Evolutionary conservation across 2,113 vertebrate species (phyloP).

Genomic region (Carollia perspicillata): DNA sequence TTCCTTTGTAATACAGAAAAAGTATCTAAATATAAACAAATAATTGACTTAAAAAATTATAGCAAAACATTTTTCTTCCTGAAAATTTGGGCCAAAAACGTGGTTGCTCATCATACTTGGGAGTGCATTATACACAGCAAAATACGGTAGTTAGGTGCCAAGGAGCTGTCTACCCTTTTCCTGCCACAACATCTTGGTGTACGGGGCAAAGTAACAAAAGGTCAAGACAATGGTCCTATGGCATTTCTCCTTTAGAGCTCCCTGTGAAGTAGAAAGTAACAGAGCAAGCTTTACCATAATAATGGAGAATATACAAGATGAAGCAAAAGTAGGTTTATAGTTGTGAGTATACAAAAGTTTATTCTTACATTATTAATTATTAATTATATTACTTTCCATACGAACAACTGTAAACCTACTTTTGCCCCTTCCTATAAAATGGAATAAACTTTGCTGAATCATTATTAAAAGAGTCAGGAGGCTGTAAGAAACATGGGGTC

Average conservation of each 20-base stretch:
- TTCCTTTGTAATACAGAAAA: no score
- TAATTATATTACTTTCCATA: neutral
- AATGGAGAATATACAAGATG: neutral
- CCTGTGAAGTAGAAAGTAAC: neutral
- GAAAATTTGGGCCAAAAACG: no score
- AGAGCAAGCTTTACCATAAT: neutral
- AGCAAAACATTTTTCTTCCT: no score
- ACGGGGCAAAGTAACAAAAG: neutral
- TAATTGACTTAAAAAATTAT: no score
- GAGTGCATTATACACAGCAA: no score
- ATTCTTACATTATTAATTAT: neutral
- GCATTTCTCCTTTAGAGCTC: neutral
- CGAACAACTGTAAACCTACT: neutral
- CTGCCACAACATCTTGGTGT: neutral
- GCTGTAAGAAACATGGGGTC: neutral
- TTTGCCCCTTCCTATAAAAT: neutral
- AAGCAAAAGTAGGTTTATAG: neutral
- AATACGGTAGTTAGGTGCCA: neutral
- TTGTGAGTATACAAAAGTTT: neutral
- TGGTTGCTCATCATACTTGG: no score
- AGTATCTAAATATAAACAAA: no score
- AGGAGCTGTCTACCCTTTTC: neutral
- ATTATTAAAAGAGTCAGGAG: neutral
- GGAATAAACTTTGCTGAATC: neutral
- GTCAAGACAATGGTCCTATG: neutral